Evolutionary conservation across 2,888 invertebrate genomes (phyloP), one percentile per base, ranked within the genome.

Genomic region (Keiferia lycopersicella): DNA sequence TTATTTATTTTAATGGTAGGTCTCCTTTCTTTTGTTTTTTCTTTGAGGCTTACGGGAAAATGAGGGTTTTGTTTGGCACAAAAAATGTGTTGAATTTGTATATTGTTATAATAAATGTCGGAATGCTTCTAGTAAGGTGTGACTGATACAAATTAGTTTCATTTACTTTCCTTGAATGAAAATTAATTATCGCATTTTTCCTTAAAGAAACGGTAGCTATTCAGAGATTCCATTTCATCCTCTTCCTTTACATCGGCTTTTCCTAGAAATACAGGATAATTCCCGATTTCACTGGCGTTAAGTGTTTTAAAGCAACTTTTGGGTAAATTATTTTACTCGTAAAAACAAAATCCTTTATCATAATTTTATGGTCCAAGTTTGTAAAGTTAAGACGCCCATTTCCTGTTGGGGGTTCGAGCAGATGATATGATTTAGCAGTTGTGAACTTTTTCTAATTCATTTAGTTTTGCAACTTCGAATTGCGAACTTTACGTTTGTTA

Each of bases 1-100:
- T 88, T 91, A 91, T 91, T 91, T 91, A 87, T 91, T 91, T 91
- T 89, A 91, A 91, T 90, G 89, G 89, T 82, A 84, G 87, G 88
- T 85, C 85, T 81, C 86, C 79, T 85, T 88, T 83, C 82, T 84
- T 56, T 88, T 87, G 87, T 83, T 88, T 86, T 86, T 84, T 84
- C 82, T 81, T 81, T 83, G 75, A 78, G 80, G 80, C 80, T 83
- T 80, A 81, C 71, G 77, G 80, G 81, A 81, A 66, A 84, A 83
- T 81, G 81, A 81, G 81, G 79, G 79, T 76, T 80, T 71, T 79
- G 74, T 68, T 73, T 71, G 75, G 75, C 73, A 79, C 73, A 79
- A 82, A 82, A 64, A 84, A 82, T 80, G 81, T 83, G 84, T 83
- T 82, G 78, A 84, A 75, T 71, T 71, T 68, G 67, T 73, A 75